Evolutionary conservation across 92 coral and sea anemone genomes (phyloP), one percentile per base, ranked within the genome.

Genomic region (Nematostella vectensis): DNA sequence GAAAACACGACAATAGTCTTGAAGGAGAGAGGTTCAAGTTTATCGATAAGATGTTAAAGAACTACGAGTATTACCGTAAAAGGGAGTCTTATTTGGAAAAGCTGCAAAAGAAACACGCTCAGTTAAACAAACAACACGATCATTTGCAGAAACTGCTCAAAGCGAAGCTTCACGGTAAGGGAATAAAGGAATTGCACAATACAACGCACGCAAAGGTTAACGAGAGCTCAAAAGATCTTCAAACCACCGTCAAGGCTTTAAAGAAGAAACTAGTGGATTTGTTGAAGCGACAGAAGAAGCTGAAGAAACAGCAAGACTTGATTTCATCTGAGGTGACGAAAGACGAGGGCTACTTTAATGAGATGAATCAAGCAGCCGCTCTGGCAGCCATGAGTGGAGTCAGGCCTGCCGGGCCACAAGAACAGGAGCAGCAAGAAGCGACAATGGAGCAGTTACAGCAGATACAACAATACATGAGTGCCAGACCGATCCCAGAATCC

Each of bases 41-140:
- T 29, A 65, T 85, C 6, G 73, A 65, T 47, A 80, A 75, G 24
- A 67, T 85, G 79, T 54, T 85, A 19, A 67, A 37, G 27, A 82
- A 73, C 37, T 85, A 80, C 48, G 79, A 75, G 38, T 68, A 80
- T 48, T 76, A 73, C 28, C 60, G 81, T 19, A 50, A 55, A 54
- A 85, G 69, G 61, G 77, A 80, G 44, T 44, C 63, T 3, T 51
- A 83, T 11, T 50, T 85, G 24, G 37, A 33, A 37, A 47, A 33
- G 8, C 45, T 85, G 42, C 53, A 75, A 25, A 19, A 62, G 19
- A 67, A 85, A 29, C 95, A 71, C 25, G 38, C 27, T 8, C 62
- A 68, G 0, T 68, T 85, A 1, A 67, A 54, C 38, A 48, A 43
- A 28, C 70, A 85, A 48, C 83, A 58, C 42, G 37, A 63, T 15